Evolutionary conservation across 2,113 vertebrate genomes (phyloP).

Genomic region (Silurus meridionalis): DNA sequence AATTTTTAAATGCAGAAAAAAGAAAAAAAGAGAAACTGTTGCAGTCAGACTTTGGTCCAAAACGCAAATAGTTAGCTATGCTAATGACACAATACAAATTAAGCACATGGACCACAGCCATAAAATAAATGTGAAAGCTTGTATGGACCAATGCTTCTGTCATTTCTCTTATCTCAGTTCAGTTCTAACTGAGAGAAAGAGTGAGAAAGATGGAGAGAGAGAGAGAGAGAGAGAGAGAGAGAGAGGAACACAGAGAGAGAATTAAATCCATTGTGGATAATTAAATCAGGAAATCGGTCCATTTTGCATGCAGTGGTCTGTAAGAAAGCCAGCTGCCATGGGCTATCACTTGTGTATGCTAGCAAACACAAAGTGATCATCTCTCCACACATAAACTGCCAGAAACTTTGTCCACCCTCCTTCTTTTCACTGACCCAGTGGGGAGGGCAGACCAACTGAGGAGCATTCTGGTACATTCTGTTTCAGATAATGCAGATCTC

Average conservation of each 20-base stretch:
- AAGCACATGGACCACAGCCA: slow-evolving; percentile 28
- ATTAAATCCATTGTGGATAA: slow-evolving; percentile 67
- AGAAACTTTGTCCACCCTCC: slow-evolving; percentile 41
- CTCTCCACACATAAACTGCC: slow-evolving; percentile 39
- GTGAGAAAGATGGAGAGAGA: slow-evolving; percentile 11
- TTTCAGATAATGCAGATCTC: slow-evolving; percentile 43
- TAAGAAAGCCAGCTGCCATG: slow-evolving; percentile 73
- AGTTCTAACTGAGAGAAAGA: slow-evolving; percentile 52
- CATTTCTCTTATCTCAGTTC: slow-evolving; percentile 59
- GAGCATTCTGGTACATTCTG: slow-evolving; percentile 34
- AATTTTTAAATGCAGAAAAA: background rate
- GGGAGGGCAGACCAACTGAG: slow-evolving; percentile 32
- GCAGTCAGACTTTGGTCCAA: slow-evolving; percentile 36
- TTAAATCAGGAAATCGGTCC: slow-evolving; percentile 71
- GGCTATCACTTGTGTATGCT: slow-evolving; percentile 63
- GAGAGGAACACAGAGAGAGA: slow-evolving; percentile 44
- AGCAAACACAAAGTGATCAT: slow-evolving; percentile 62
- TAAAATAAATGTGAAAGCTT: slow-evolving; percentile 47
- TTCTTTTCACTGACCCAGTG: slow-evolving; percentile 26
- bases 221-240: slow-evolving; percentile 48
- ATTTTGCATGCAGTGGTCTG: slow-evolving; percentile 77
- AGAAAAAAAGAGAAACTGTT: slow-evolving; percentile 45
- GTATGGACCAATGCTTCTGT: slow-evolving; percentile 39
- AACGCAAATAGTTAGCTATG: slow-evolving; percentile 56
- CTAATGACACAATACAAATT: slow-evolving; percentile 47